These are phyloP conservation scores for Andrena minutula DNA, from an alignment of 2,888 invertebrate genomes.

Conservation along the genomic window DNA sequence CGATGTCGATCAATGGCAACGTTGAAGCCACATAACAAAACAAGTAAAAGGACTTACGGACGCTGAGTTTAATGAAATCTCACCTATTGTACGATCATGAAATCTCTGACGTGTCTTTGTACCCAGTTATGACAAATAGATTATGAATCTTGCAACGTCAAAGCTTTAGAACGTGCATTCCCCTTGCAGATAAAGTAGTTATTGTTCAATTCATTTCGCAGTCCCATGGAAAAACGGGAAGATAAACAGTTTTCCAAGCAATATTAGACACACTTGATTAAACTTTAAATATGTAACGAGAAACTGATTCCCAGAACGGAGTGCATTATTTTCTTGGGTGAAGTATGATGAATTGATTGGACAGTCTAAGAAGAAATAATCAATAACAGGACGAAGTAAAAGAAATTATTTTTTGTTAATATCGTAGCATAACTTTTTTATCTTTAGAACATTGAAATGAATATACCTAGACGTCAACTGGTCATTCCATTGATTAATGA, in stretches of 20 bases:
- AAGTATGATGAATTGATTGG: too few species aligned
- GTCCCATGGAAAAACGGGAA: neutral
- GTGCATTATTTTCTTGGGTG: too few species aligned
- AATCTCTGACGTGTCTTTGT: neutral
- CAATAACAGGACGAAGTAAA: neutral
- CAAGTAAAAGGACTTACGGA: conserved; percentile 22
- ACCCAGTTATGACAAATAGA: conserved; percentile 40
- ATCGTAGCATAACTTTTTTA: neutral
- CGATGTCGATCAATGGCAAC: neutral
- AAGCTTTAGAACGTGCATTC: conserved; percentile 5
- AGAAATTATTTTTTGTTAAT: neutral
- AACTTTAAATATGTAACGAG: neutral
- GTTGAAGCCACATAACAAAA: neutral
- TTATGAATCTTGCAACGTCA: neutral
- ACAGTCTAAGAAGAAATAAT: too few species aligned
- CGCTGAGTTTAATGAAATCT: conserved; percentile 24
- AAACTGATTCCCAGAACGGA: neutral
- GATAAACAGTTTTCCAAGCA: neutral
- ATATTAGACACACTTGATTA: neutral
- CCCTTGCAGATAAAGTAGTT: neutral
- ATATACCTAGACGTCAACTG: neutral
- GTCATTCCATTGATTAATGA: neutral
- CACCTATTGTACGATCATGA: neutral
- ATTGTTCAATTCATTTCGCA: neutral
- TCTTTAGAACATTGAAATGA: neutral